Base-by-base conservation (phyloP, 92 coral and sea anemone species). In the Zoanthus sociatus region DNA sequence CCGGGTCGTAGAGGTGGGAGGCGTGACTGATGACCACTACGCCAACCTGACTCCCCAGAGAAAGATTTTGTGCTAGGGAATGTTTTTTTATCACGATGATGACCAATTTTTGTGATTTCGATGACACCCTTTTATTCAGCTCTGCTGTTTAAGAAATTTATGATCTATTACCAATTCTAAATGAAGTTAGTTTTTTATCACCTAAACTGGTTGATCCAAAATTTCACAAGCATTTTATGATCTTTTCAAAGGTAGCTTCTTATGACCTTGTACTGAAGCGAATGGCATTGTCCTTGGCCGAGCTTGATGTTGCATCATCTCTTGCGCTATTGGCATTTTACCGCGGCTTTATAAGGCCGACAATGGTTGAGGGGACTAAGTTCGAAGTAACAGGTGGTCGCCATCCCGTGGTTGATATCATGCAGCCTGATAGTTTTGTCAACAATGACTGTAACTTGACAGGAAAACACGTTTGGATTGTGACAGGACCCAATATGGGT, bases 401-500 rank as follows among this genome's bases (percentile, higher is more conserved):
- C 30, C 98, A 94, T 70, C 98, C 98, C 7, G 98, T 94, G 5
- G 98, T 94, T 9, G 98, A 94, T 58, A 89, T 93, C 54, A 93
- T 94, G 60, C 95, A 92, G 47, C 98, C 98, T 5, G 93, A 94
- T 86, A 94, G 95, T 76, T 94, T 94, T 85, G 98, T 94, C 48
- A 83, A 83, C 74, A 94, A 94, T 81, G 98, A 94, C 79, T 93
- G 95, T 69, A 84, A 88, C 51, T 82, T 94, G 78, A 86, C 90
- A 14, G 92, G 91, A 13, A 92, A 91, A 67, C 91, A 89, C 45
- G 87, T 93, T 0, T 94, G 98, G 98, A 91, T 94, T 70, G 95
- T 94, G 1, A 94, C 98, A 0, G 98, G 98, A 16, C 98, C 98
- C 11, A 94, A 94, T 69, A 94, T 94, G 98, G 98, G 98, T 5